Evolutionary conservation across 2,888 invertebrate genomes (phyloP).

Genomic region (Drosophila niveifrons): DNA sequence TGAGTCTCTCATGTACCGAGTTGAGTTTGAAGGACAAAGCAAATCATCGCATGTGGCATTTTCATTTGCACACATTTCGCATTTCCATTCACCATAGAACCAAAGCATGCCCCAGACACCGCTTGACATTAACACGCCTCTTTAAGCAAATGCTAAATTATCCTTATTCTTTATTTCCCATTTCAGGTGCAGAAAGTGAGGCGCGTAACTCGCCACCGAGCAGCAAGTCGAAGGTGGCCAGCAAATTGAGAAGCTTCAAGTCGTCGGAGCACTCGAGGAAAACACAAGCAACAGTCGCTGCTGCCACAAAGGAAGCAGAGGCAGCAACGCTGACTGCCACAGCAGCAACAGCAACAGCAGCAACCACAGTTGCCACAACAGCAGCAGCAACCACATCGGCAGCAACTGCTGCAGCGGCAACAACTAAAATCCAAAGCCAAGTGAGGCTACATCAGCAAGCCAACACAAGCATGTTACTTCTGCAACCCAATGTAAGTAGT

Average conservation of each 20-base stretch:
- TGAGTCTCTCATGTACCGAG: too few species aligned
- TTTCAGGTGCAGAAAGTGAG: conserved; percentile 73
- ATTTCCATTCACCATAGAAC: conserved; percentile 34
- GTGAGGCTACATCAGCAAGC: conserved; percentile 78
- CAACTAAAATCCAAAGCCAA: conserved; percentile 70
- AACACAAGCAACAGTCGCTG: conserved; percentile 45
- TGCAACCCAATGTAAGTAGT: conserved; percentile 94
- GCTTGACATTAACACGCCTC: conserved; percentile 67
- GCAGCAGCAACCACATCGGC: conserved; percentile 31
- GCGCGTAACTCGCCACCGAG: conserved; percentile 37
- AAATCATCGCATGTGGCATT: conserved; percentile 26
- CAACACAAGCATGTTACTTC: conserved; percentile 94
- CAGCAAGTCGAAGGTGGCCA: conserved; percentile 35
- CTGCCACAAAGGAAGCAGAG: conserved; percentile 27
- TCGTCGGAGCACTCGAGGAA: conserved; percentile 52
- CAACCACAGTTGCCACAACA: conserved; percentile 39
- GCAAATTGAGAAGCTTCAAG: conserved; percentile 53
- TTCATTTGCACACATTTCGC: conserved; percentile 36
- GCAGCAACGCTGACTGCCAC: conserved; percentile 46
- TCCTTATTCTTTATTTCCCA: neutral
- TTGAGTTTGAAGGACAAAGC: neutral
- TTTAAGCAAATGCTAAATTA: conserved; percentile 32
- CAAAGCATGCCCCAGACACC: conserved; percentile 56
- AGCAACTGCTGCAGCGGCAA: conserved; percentile 43
- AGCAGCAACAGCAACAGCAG: conserved; percentile 49